Percentiles rank a stretch among this genome's conserved stretches.
These are phyloP conservation scores for Cliona cf. orientalis DNA, from an alignment of 37 sponge, comb jelly and placozoan genomes.

Conservation along the genomic window DNA sequence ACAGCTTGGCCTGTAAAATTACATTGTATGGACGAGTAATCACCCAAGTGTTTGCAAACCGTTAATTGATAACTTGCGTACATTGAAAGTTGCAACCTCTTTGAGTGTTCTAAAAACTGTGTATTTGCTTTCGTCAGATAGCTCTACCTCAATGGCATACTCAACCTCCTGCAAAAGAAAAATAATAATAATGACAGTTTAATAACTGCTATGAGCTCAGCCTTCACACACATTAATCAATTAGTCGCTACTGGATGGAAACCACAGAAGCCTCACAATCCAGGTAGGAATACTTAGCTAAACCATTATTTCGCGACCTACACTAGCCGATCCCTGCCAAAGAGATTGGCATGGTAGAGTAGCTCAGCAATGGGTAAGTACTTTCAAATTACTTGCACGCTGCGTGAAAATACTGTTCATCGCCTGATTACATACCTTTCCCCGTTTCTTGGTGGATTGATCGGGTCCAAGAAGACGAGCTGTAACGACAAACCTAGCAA, in stretches of 20 bases:
- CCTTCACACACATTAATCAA: neutral
- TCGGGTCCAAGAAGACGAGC: slow-evolving; percentile 57
- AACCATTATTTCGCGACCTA: too few species aligned
- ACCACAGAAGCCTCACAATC: neutral
- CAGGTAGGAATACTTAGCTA: neutral
- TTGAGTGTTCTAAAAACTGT: slow-evolving; percentile 54
- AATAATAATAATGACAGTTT: neutral
- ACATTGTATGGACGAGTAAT: neutral
- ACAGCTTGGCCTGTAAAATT: slow-evolving; percentile 19
- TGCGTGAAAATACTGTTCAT: too few species aligned
- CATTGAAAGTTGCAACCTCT: slow-evolving; percentile 50
- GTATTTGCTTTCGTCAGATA: slow-evolving; percentile 72
- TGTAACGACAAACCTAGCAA: slow-evolving; percentile 38
- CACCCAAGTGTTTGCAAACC: too few species aligned
- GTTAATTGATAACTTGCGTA: slow-evolving; percentile 11
- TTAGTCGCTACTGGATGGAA: neutral
- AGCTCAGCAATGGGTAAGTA: too few species aligned
- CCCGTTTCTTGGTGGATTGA: slow-evolving; percentile 2
- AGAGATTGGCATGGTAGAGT: too few species aligned
- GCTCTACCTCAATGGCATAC: slow-evolving; percentile 59
- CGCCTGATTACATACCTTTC: slow-evolving; percentile 9
- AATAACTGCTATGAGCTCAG: too few species aligned
- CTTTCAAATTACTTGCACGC: too few species aligned
- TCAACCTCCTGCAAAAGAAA: slow-evolving; percentile 32
- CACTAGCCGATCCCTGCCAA: too few species aligned